phyloP scores from a whole-genome alignment of 1,140 invertebrate genomes.

The Littorina saxatilis region DNA sequence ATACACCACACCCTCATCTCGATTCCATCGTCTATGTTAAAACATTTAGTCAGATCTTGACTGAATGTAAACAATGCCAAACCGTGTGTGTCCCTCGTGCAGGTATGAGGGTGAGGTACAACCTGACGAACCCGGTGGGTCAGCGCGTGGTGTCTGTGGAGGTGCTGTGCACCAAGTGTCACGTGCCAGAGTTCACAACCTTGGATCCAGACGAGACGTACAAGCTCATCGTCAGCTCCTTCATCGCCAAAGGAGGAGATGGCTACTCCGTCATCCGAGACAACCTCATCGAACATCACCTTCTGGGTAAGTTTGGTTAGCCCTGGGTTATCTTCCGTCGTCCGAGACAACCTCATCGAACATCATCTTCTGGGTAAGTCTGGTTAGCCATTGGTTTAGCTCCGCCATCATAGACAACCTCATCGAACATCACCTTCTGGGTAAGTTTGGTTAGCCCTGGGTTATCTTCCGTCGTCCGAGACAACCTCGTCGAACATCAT shows the following conservation, averaged over 20 bases:
- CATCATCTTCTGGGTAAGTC: slow-evolving; percentile 45
- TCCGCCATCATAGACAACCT: slow-evolving; percentile 61
- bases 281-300: slow-evolving; percentile 39
- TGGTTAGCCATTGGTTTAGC: too few species aligned
- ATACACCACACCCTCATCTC: too few species aligned
- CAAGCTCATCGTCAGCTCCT: slow-evolving; percentile 77
- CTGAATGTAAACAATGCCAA: neutral
- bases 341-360: slow-evolving; percentile 44
- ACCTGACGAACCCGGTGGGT: slow-evolving; percentile 76
- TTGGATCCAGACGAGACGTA: slow-evolving; percentile 52
- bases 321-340: too few species aligned
- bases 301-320: slow-evolving; percentile 49
- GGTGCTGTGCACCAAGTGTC: slow-evolving; percentile 50
- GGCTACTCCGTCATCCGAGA: slow-evolving; percentile 75
- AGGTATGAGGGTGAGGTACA: slow-evolving; percentile 78
- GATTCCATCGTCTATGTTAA: too few species aligned
- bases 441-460: too few species aligned
- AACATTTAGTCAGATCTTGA: too few species aligned
- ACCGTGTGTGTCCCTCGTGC: neutral
- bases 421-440: slow-evolving; percentile 39
- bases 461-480: slow-evolving; percentile 65
- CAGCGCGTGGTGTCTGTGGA: slow-evolving; percentile 45
- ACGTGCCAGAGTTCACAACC: slow-evolving; percentile 72
- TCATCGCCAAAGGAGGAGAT: slow-evolving; percentile 83
- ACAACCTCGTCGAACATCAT: slow-evolving; percentile 39